Percentiles rank a stretch among this genome's conserved stretches.
Conservation (phyloP, 2,888 invertebrate species). For the Meghimatium bilineatum region DNA sequence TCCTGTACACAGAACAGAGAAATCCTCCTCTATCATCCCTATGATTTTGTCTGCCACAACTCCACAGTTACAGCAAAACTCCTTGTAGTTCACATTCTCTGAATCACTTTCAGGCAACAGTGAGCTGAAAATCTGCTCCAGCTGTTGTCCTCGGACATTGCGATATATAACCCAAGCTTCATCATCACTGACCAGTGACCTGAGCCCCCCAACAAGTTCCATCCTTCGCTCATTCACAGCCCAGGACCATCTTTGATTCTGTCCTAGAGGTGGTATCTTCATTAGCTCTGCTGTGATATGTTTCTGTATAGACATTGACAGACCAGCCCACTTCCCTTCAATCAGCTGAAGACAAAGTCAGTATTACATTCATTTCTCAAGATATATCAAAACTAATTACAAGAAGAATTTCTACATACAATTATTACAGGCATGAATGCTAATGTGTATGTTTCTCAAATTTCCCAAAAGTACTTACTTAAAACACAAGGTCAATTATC, state of each 20-base stretch:
- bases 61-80: constrained; percentile 64
- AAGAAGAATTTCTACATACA: no score
- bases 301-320: constrained; percentile 54
- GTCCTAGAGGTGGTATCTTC: constrained; percentile 61
- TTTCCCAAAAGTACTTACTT: no score
- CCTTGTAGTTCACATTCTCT: constrained; percentile 62
- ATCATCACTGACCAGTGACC: constrained; percentile 66
- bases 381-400: no score
- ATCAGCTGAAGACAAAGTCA: constrained; percentile 45
- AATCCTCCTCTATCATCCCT: constrained; percentile 74
- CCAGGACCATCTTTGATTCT: constrained; percentile 53
- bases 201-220: constrained; percentile 69
- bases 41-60: constrained; percentile 64
- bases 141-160: constrained; percentile 65
- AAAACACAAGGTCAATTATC: no score
- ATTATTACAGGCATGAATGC: no score
- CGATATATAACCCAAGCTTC: constrained; percentile 70
- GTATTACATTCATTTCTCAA: background rate
- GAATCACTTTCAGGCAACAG: constrained; percentile 62
- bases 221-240: constrained; percentile 61
- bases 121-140: constrained; percentile 64
- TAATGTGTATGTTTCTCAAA: no score
- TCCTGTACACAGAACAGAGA: constrained; percentile 69
- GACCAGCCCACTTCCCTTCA: constrained; percentile 59
- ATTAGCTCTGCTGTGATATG: constrained; percentile 66